Evolutionary conservation across 2,797 vertebrate species (phyloP).

Genomic region (Buceros bicornis): DNA sequence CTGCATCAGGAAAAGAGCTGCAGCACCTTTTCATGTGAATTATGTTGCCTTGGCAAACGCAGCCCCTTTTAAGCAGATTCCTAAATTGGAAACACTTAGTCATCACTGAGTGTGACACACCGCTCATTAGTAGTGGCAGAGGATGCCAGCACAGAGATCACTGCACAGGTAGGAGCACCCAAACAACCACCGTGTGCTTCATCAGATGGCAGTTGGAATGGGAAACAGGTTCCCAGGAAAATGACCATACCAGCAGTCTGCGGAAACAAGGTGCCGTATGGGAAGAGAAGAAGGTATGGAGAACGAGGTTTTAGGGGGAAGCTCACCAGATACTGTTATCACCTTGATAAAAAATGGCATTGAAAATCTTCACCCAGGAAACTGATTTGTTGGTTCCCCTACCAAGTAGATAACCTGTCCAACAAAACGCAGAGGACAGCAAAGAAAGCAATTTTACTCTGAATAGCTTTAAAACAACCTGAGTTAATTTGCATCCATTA

Average conservation of each 20-base stretch:
- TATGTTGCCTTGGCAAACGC: slow-evolving; percentile 28
- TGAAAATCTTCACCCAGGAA: not conserved
- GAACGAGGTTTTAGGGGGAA: not conserved
- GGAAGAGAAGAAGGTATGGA: not conserved
- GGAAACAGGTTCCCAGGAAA: not conserved
- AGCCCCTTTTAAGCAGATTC: not conserved
- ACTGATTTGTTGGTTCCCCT: not conserved
- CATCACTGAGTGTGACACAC: rapidly evolving
- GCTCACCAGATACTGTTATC: not conserved
- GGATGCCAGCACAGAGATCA: not conserved
- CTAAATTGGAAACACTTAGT: not conserved
- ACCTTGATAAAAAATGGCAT: not conserved
- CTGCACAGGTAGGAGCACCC: not conserved
- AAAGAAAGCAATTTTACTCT: not conserved
- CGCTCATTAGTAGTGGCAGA: rapidly evolving
- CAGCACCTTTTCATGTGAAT: not conserved
- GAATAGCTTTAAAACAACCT: not conserved
- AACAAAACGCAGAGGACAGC: not conserved
- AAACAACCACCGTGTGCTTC: rapidly evolving
- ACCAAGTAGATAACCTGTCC: not conserved
- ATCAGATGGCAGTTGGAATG: not conserved
- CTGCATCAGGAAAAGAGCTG: slow-evolving; percentile 7
- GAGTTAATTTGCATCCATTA: not conserved
- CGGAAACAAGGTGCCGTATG: not conserved
- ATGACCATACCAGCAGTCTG: not conserved